Base-by-base conservation (phyloP, 2,888 invertebrate species). In the Sympetrum striolatum region DNA sequence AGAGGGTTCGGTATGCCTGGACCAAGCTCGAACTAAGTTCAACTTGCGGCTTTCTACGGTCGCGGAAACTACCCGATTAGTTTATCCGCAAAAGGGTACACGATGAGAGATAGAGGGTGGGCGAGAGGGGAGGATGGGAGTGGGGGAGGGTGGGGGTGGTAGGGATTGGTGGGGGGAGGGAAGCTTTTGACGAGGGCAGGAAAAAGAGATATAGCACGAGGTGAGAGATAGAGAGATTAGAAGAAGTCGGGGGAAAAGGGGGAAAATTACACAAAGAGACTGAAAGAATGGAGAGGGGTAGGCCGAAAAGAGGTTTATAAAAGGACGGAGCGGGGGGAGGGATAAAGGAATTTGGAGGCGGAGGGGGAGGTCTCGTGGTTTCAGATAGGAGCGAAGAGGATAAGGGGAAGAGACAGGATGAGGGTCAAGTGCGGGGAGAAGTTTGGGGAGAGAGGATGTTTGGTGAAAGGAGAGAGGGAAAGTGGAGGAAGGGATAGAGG, bases 121-220 rank as follows among this genome's bases (percentile, higher is more conserved):
- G 60, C 48, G 81, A 90, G 81, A 81, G 81, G 53, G 90, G n/a
- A n/a, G n/a, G n/a, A n/a, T n/a, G n/a, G 48, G 53, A 58, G 48
- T 44, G 48, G 44, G 90, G 48, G 64, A 31, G 79, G 31, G 48
- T 22, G 58, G 35, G 73, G 58, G 39, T 39, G 80, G 73, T 31
- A 22, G 39, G 39, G 39, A 6, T 2, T 2, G 6, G 6, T 91
- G 91, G 90, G 91, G 91, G 91, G 81, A 91, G 91, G 90, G 80
- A 90, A 91, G 91, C 91, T 92, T 92, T 91, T 92, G 91, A 91
- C 91, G 91, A 6, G 82, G 60, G 73, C 48, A 90, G 91, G 80
- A 79, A 90, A 39, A 81, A 80, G 90, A 91, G 90, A 92, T 92
- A 93, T 92, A 92, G 90, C 73, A 90, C 39, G 91, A 90, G 90